Base-by-base conservation (phyloP, 2,797 vertebrate species). In the Tauraco hartlaubi region DNA sequence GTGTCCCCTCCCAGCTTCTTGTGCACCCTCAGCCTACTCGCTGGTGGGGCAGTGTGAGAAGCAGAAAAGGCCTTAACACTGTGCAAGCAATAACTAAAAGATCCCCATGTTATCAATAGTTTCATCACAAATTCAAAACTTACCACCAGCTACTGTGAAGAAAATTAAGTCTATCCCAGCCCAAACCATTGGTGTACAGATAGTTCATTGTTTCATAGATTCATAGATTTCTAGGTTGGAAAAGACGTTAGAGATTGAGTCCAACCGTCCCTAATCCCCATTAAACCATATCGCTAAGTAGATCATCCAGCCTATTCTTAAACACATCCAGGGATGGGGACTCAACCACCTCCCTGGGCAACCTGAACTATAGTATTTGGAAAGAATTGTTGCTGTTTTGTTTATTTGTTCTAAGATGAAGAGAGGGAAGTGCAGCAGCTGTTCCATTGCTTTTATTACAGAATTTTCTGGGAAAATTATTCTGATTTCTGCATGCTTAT, bases 21-120 rank as follows among this genome's bases (percentile, higher is more conserved):
- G 0, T 41, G n/a, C 20, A 15, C 15, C 9, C 12, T 12, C 11
- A 37, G 31, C 39, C 20, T 35, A 5, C 25, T 71, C 1, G 1
- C n/a, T 63, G 39, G 6, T 82, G 49, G 62, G 7, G 22, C 3
- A 14, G 23, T 3, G 4, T 66, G 58, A 82, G 44, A 37, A 49
- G 39, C 54, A 63, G 26, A 33, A 67, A 62, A n/a, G 15, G 7
- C 31, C 26, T 21, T 5, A 21, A 43, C 4, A 3, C 29, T 39
- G 25, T 52, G 29, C 4, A 19, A 62, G 13, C 72, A 78, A 4
- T 75, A 58, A 33, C n/a, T 43, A 9, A n/a, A 88, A 20, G 15
- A 48, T 52, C 52, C 9, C 29, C 6, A 3, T 43, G 4, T 74
- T 67, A 71, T 15, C 20, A 51, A 20, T 39, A 55, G 9, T 90